phyloP scores from a whole-genome alignment of 1,140 invertebrate species.

The Leptopilina clavipes region DNA sequence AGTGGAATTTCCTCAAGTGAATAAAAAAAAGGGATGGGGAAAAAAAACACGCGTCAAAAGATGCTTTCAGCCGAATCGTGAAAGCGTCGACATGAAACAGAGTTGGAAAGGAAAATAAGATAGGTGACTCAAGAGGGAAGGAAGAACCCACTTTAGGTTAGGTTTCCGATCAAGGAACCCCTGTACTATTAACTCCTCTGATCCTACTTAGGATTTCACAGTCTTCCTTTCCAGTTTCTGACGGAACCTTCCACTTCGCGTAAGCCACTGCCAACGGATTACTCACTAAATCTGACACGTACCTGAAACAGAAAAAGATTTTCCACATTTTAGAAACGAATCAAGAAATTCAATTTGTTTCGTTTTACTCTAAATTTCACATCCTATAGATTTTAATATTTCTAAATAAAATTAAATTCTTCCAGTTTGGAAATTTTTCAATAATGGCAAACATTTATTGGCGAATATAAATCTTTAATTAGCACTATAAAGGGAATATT shows the following conservation, averaged over 20 bases:
- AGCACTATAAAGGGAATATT: neutral
- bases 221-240: slow-evolving; percentile 52
- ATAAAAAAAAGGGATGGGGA: slow-evolving; percentile 8
- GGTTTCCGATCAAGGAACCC: slow-evolving; percentile 31
- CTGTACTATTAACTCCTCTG: slow-evolving; percentile 51
- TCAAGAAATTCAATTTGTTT: too few relatives aligned
- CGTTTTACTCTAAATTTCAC: too few relatives aligned
- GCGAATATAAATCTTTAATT: too few relatives aligned
- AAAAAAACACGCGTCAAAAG: slow-evolving; percentile 17
- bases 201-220: slow-evolving; percentile 56
- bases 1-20: slow-evolving; percentile 8
- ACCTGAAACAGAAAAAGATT: slow-evolving; percentile 58
- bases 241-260: slow-evolving; percentile 47
- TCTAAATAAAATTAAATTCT: too few relatives aligned
- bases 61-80: slow-evolving; percentile 20
- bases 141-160: slow-evolving; percentile 31
- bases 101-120: slow-evolving; percentile 25
- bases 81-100: neutral
- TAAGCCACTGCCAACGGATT: slow-evolving; percentile 8
- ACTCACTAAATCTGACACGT: slow-evolving; percentile 42
- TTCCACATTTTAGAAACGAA: too few relatives aligned
- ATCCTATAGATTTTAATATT: too few relatives aligned
- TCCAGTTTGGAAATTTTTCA: too few relatives aligned
- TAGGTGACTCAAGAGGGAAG: slow-evolving; percentile 27
- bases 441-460: too few relatives aligned